phyloP scores from a whole-genome alignment of 2,797 vertebrate genomes.

The Kryptolebias ocellatus region DNA sequence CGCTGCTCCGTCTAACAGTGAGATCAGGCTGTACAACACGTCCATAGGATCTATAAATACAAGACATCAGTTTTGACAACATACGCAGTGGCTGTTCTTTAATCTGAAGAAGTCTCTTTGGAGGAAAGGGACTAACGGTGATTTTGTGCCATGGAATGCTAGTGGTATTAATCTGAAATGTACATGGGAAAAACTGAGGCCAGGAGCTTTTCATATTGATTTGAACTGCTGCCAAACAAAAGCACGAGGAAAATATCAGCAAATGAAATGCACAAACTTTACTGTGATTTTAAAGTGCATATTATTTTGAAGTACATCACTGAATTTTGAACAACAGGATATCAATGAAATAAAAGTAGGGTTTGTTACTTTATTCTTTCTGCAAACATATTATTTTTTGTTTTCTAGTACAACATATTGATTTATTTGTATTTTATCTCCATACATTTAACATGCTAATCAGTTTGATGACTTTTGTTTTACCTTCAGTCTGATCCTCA shows the following conservation, averaged over 20 bases:
- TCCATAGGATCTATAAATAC: conserved; percentile 73
- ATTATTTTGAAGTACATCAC: neutral
- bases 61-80: conserved; percentile 54
- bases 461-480: too few relatives aligned
- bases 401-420: too few relatives aligned
- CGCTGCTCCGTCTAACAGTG: conserved; percentile 35
- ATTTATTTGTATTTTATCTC: too few relatives aligned
- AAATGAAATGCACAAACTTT: too few relatives aligned
- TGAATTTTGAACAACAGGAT: neutral
- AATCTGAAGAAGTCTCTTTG: conserved; percentile 46
- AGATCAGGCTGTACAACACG: conserved; percentile 34
- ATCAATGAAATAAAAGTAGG: neutral
- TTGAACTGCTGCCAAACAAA: too few relatives aligned
- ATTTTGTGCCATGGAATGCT: conserved; percentile 34
- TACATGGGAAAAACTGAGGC: conserved; percentile 10
- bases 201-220: conserved; percentile 1
- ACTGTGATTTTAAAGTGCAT: too few relatives aligned
- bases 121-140: conserved; percentile 26
- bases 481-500: too few relatives aligned
- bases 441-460: too few relatives aligned
- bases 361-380: too few relatives aligned
- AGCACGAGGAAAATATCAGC: too few relatives aligned
- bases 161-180: conserved; percentile 13
- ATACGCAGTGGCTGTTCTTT: conserved; percentile 34
- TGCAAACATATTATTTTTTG: too few relatives aligned